These are phyloP conservation scores for Latrodectus hesperus DNA, from an alignment of 2,888 invertebrate species.

Conservation along the genomic window DNA sequence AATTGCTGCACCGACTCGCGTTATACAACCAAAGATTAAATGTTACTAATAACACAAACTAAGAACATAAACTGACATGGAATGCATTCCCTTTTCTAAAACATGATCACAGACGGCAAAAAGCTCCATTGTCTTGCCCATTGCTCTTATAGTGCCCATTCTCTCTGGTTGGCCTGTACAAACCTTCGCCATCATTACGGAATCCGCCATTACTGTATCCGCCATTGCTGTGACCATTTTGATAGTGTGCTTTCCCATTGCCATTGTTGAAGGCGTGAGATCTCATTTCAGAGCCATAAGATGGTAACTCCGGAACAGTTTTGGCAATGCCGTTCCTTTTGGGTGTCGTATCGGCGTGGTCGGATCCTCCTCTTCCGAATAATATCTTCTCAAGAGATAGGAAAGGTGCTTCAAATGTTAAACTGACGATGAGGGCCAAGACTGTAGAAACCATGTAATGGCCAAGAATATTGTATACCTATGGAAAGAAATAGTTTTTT, in stretches of 20 bases:
- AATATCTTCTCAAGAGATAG: conserved; percentile 64
- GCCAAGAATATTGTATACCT: conserved; percentile 65
- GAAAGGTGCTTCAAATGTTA: conserved; percentile 64
- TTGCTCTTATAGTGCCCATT: conserved; percentile 34
- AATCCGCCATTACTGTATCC: conserved; percentile 26
- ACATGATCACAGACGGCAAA: conserved; percentile 47
- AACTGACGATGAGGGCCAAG: conserved; percentile 37
- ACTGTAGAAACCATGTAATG: conserved; percentile 67
- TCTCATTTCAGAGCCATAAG: conserved; percentile 54
- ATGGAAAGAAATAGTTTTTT: neutral
- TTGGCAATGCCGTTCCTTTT: conserved; percentile 5
- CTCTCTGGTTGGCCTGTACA: conserved; percentile 41
- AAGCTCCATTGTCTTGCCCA: conserved; percentile 41
- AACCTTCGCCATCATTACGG: conserved; percentile 48
- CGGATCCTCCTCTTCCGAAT: conserved; percentile 30
- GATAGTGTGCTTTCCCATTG: neutral
- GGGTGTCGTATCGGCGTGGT: neutral
- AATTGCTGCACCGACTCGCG: too few species aligned
- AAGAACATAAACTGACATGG: too few species aligned
- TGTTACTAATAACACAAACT: too few species aligned
- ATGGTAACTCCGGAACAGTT: conserved; percentile 32
- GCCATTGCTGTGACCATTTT: neutral
- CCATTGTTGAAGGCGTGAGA: conserved; percentile 20
- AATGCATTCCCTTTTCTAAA: neutral
- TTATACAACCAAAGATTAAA: too few species aligned